phyloP scores from a whole-genome alignment of 2,888 invertebrate genomes.

The Liodrosophila aerea region DNA sequence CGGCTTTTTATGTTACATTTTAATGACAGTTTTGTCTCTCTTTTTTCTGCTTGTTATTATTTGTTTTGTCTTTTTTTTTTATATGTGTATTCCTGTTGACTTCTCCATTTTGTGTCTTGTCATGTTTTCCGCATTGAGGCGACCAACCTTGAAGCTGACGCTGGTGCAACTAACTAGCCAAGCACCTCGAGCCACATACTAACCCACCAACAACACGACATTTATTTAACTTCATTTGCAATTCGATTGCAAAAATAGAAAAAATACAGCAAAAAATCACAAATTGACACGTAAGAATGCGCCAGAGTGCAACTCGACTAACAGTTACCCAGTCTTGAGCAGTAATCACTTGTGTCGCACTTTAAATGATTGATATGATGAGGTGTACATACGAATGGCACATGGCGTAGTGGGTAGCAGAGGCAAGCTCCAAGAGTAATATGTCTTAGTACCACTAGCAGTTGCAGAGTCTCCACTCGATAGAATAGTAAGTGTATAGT shows the following conservation, averaged over 20 bases:
- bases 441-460: too few species aligned
- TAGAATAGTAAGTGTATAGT: too few species aligned
- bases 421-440: too few species aligned
- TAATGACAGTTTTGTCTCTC: slow-evolving; percentile 61
- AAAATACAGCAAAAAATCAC: slow-evolving; percentile 4
- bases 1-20: slow-evolving; percentile 70
- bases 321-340: too few species aligned
- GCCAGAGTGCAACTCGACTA: too few species aligned
- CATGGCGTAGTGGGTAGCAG: too few species aligned
- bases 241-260: slow-evolving; percentile 50
- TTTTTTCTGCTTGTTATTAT: slow-evolving; percentile 6
- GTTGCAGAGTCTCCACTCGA: too few species aligned
- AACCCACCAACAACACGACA: slow-evolving; percentile 34
- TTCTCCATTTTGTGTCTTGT: slow-evolving; percentile 48
- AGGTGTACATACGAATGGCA: too few species aligned
- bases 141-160: slow-evolving; percentile 56
- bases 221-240: slow-evolving; percentile 69
- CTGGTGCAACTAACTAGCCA: slow-evolving; percentile 37
- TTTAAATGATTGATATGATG: too few species aligned
- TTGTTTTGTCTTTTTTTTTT: background rate
- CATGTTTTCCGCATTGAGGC: slow-evolving; percentile 69
- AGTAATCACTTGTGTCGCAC: too few species aligned
- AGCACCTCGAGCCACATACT: background rate
- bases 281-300: background rate
- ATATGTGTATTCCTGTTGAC: slow-evolving; percentile 15